Conservation (phyloP, 2,797 vertebrate species). For the Pseudopleuronectes americanus region DNA sequence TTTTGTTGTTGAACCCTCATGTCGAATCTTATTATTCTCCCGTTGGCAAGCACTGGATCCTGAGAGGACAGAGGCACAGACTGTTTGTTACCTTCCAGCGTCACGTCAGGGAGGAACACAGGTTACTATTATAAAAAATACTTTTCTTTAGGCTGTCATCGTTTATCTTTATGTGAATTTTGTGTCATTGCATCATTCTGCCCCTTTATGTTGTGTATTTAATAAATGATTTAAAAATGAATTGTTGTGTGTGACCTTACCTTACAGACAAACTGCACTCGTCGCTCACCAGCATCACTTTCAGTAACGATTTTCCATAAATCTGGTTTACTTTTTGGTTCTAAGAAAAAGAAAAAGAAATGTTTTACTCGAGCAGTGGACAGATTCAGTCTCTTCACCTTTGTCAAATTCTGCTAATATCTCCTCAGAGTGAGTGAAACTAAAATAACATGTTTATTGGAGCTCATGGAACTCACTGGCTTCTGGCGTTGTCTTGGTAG, state of each 20-base stretch:
- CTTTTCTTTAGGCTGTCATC: too few species aligned
- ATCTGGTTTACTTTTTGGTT: constrained; percentile 84
- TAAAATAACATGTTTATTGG: background rate
- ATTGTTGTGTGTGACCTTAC: constrained; percentile 73
- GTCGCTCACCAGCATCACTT: constrained; percentile 40
- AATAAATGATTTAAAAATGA: too few species aligned
- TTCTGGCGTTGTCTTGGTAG: constrained; percentile 82
- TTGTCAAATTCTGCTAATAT: too few species aligned
- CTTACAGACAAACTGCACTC: constrained; percentile 87
- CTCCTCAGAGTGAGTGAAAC: too few species aligned
- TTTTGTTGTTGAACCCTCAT: constrained; percentile 58
- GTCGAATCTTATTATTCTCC: constrained; percentile 84
- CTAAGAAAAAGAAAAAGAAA: constrained; percentile 65
- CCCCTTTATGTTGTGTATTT: too few species aligned
- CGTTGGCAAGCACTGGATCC: constrained; percentile 86
- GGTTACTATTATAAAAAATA: too few species aligned
- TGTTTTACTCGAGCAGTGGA: too few species aligned
- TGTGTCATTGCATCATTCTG: too few species aligned
- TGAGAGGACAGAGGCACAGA: constrained; percentile 54
- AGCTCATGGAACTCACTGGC: constrained; percentile 80
- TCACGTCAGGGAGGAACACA: too few species aligned
- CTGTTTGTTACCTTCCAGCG: too few species aligned
- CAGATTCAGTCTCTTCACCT: too few species aligned
- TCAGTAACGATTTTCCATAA: constrained; percentile 84
- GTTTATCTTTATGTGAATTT: too few species aligned